Conservation (phyloP, 53 echinoderm and acorn worm species). For the Holothuria scabra region DNA sequence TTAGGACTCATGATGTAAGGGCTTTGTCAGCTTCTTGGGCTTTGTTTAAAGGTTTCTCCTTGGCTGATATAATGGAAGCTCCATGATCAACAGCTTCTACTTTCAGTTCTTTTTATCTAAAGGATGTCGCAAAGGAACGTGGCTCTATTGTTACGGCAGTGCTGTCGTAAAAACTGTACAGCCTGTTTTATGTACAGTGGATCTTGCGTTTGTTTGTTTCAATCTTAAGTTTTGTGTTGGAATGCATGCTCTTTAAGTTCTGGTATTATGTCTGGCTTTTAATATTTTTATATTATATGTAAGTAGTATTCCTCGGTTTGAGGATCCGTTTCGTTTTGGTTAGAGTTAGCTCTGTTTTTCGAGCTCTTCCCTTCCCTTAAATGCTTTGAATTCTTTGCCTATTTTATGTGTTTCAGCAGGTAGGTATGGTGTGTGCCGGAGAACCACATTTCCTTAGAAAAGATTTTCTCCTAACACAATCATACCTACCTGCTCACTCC, state of each 20-base stretch:
- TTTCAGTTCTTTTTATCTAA: conserved; percentile 33
- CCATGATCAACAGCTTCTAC: conserved; percentile 2
- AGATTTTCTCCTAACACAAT: no score
- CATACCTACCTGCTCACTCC: no score
- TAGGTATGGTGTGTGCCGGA: no score
- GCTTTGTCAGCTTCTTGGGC: no score
- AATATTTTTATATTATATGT: not conserved
- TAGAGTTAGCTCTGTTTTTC: not conserved
- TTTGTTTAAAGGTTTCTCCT: no score
- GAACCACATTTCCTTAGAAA: no score
- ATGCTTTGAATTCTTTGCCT: no score
- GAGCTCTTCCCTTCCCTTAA: no score
- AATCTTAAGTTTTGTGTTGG: not conserved
- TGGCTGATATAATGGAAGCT: not conserved
- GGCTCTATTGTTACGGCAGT: not conserved
- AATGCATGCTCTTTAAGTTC: not conserved
- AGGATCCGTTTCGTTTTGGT: not conserved
- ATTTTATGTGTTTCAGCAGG: no score
- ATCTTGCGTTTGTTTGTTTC: not conserved
- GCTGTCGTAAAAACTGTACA: not conserved
- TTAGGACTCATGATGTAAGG: no score
- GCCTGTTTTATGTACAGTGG: not conserved
- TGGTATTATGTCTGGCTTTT: not conserved
- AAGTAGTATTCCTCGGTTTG: not conserved
- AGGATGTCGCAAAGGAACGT: not conserved